phyloP scores from a whole-genome alignment of 2,888 invertebrate species.

The Pheosia tremula region DNA sequence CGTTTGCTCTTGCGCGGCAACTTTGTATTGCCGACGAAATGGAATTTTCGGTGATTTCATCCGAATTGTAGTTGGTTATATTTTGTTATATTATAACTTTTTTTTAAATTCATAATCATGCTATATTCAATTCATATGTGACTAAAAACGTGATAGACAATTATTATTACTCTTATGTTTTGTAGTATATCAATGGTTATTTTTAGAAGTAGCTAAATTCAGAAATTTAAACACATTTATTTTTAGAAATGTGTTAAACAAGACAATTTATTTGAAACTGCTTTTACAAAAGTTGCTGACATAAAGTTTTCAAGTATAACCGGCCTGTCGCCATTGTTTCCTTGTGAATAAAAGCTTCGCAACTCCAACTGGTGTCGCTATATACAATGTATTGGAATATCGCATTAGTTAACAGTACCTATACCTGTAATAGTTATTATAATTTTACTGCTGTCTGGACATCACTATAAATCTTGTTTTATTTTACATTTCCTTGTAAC shows the following conservation, averaged over 20 bases:
- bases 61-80: constrained; percentile 27
- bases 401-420: constrained; percentile 14
- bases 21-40: constrained; percentile 61
- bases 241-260: neutral
- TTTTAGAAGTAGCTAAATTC: too few relatives aligned
- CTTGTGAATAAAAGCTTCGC: constrained; percentile 4
- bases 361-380: constrained; percentile 5
- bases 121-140: too few relatives aligned
- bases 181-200: too few relatives aligned
- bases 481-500: neutral
- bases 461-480: neutral
- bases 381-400: constrained; percentile 2
- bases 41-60: constrained; percentile 59
- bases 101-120: too few relatives aligned
- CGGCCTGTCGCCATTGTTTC: constrained; percentile 3
- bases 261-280: neutral
- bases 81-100: neutral
- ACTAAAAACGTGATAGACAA: too few relatives aligned
- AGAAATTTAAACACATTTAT: neutral
- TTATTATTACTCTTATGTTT: too few relatives aligned
- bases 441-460: constrained; percentile 10
- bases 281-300: neutral
- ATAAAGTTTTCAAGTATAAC: constrained; percentile 1
- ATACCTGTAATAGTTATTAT: constrained; percentile 8
- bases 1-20: constrained; percentile 54